These are phyloP conservation scores for Mohoua ochrocephala DNA, from an alignment of 2,113 vertebrate genomes.

Conservation along the genomic window DNA sequence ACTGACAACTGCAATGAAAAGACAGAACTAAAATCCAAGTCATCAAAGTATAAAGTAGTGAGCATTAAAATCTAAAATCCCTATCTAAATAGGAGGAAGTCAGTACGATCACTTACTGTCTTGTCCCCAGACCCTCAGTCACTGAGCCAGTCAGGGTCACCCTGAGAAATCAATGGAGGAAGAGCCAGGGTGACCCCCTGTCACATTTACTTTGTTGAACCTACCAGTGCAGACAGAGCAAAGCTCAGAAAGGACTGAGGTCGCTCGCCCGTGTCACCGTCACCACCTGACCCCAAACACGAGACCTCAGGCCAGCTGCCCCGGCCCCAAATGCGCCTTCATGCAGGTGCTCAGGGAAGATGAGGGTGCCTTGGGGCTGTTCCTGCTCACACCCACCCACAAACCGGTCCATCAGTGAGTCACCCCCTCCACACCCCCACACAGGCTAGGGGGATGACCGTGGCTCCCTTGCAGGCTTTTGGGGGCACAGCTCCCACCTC, in stretches of 20 bases:
- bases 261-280: rapidly evolving
- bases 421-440: not conserved
- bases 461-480: not conserved
- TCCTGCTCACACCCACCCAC: not conserved
- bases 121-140: not conserved
- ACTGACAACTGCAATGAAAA: not conserved
- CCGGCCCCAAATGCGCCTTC: rapidly evolving
- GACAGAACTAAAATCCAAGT: not conserved
- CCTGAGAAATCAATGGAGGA: not conserved
- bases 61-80: not conserved
- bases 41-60: not conserved
- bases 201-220: not conserved
- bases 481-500: not conserved
- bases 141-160: not conserved
- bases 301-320: not conserved
- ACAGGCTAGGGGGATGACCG: rapidly evolving
- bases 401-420: rapidly evolving
- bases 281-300: not conserved
- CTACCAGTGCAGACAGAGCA: not conserved
- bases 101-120: not conserved
- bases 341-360: not conserved
- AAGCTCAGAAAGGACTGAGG: not conserved
- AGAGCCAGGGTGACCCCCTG: not conserved
- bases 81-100: not conserved
- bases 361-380: not conserved